Evolutionary conservation across 2,113 vertebrate species (phyloP).

Genomic region (Eidolon helvum): DNA sequence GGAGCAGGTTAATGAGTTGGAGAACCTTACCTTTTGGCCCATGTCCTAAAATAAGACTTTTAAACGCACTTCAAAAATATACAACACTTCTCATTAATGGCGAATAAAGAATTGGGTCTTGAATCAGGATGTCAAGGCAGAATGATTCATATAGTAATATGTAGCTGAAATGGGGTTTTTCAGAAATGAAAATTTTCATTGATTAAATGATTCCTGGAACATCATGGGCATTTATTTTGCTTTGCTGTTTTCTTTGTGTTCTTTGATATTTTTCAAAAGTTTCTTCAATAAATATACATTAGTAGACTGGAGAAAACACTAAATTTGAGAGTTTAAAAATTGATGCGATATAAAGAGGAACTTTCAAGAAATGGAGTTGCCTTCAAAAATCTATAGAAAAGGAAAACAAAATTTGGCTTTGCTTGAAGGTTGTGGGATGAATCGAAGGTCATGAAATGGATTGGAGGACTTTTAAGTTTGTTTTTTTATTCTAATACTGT

Average conservation of each 20-base stretch:
- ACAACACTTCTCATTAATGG: constrained; percentile 75
- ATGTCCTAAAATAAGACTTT: constrained; percentile 76
- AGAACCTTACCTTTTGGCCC: constrained; percentile 73
- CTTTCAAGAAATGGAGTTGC: not conserved
- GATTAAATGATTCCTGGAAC: constrained; percentile 57
- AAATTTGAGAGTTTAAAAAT: not conserved
- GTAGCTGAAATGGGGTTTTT: constrained; percentile 35
- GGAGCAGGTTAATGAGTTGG: constrained; percentile 73
- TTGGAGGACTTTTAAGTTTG: not conserved
- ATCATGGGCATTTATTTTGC: constrained; percentile 20
- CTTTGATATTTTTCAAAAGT: constrained; percentile 1
- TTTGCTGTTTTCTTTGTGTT: not conserved
- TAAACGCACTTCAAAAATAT: constrained; percentile 75
- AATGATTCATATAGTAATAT: constrained; percentile 53
- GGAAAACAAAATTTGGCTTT: not conserved
- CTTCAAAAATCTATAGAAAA: not conserved
- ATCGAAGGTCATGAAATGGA: not conserved
- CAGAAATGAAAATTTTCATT: constrained; percentile 50
- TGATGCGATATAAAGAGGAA: not conserved
- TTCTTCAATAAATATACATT: not conserved
- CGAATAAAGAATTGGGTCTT: constrained; percentile 51
- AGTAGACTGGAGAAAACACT: not conserved
- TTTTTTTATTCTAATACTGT: not conserved
- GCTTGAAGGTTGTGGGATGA: not conserved
- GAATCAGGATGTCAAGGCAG: constrained; percentile 38